Conservation (phyloP, 2,888 invertebrate species). For the Andrena camellia region DNA sequence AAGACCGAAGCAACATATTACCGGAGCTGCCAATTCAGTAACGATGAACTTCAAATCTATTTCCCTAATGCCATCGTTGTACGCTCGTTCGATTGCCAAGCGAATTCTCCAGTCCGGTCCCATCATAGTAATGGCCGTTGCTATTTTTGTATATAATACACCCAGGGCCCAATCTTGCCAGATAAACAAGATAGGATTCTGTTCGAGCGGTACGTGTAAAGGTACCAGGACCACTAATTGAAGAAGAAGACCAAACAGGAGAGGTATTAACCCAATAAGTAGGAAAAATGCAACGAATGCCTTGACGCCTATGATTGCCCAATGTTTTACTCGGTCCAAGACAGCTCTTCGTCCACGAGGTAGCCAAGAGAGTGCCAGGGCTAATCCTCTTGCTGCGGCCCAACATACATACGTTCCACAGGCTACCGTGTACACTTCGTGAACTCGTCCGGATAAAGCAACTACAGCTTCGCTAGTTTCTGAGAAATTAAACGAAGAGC, state of each 20-base stretch:
- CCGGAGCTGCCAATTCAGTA: slow-evolving; percentile 94
- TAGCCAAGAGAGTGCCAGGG: slow-evolving; percentile 94
- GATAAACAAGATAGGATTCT: slow-evolving; percentile 95
- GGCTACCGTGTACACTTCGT: slow-evolving; percentile 98
- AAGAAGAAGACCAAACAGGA: slow-evolving; percentile 95
- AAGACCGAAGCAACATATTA: slow-evolving; percentile 95
- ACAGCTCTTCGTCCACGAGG: slow-evolving; percentile 94
- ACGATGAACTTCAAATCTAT: slow-evolving; percentile 96
- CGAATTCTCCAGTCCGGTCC: slow-evolving; percentile 98
- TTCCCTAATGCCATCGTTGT: slow-evolving; percentile 96
- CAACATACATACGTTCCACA: slow-evolving; percentile 98
- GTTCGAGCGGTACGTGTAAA: slow-evolving; percentile 95
- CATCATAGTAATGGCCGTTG: slow-evolving; percentile 98
- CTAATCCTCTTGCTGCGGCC: slow-evolving; percentile 94
- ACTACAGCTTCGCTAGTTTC: slow-evolving; percentile 75
- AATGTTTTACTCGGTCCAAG: slow-evolving; percentile 89
- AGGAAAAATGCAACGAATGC: slow-evolving; percentile 91
- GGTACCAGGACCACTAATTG: slow-evolving; percentile 97
- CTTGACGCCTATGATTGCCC: slow-evolving; percentile 91
- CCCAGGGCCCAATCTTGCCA: slow-evolving; percentile 99
- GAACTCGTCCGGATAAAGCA: slow-evolving; percentile 89
- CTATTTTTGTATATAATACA: slow-evolving; percentile 98
- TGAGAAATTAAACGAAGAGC: slow-evolving; percentile 47
- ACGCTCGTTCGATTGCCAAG: slow-evolving; percentile 96
- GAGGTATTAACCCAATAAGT: slow-evolving; percentile 95